These are phyloP conservation scores for Dicycla oo DNA, from an alignment of 2,888 invertebrate genomes.

Conservation along the genomic window DNA sequence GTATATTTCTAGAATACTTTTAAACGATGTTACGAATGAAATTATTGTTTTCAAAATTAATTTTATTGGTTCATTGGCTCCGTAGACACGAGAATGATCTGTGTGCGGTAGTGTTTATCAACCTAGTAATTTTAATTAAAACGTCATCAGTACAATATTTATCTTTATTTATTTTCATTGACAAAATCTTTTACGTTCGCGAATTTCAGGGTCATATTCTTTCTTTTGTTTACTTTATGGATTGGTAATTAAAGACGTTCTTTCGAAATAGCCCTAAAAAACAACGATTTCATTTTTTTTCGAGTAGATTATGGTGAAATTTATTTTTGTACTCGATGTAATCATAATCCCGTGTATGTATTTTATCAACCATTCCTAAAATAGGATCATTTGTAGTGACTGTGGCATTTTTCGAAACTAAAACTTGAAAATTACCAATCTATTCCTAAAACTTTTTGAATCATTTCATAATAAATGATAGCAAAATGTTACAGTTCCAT, in stretches of 20 bases:
- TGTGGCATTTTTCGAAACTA: slow-evolving; percentile 35
- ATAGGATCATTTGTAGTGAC: slow-evolving; percentile 13
- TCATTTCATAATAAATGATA: not conserved
- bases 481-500: slow-evolving; percentile 37
- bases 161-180: slow-evolving; percentile 19
- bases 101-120: slow-evolving; percentile 58
- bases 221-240: slow-evolving; percentile 8
- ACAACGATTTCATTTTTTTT: not conserved
- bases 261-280: slow-evolving; percentile 7
- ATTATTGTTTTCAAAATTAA: slow-evolving; percentile 19
- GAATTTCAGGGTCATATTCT: not conserved
- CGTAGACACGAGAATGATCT: slow-evolving; percentile 54
- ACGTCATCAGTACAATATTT: slow-evolving; percentile 13
- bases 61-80: slow-evolving; percentile 31
- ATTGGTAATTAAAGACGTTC: slow-evolving; percentile 43
- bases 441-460: not conserved
- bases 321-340: slow-evolving; percentile 26
- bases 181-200: not conserved
- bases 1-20: slow-evolving; percentile 1
- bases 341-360: slow-evolving; percentile 38
- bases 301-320: slow-evolving; percentile 20
- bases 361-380: slow-evolving; percentile 32
- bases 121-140: slow-evolving; percentile 36
- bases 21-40: not conserved
- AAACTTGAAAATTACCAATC: not conserved